Percentiles rank a stretch among this genome's conserved stretches.
phyloP scores from a whole-genome alignment of 2,797 vertebrate species.

The Jordanella pulchra region DNA sequence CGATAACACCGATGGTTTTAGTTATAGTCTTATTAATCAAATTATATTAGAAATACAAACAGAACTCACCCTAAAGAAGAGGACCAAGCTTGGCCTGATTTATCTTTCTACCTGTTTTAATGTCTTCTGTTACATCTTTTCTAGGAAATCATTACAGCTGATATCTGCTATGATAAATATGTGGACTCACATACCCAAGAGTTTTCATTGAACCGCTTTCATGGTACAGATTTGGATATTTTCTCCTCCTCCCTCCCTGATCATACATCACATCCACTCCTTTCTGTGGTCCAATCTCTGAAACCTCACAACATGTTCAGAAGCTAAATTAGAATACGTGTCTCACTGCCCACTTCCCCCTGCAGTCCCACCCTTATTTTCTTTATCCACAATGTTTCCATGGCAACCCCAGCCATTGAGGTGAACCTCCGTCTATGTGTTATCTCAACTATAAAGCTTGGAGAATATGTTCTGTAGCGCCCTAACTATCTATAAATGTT shows the following conservation, averaged over 20 bases:
- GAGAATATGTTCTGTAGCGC: slow-evolving; percentile 46
- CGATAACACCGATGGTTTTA: not conserved
- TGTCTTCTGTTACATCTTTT: slow-evolving; percentile 5
- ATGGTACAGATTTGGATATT: slow-evolving; percentile 5
- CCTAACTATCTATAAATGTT: slow-evolving; percentile 55
- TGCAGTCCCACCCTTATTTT: slow-evolving; percentile 62
- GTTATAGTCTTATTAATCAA: not conserved
- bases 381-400: slow-evolving; percentile 76
- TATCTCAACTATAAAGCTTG: slow-evolving; percentile 45
- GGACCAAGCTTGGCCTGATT: not conserved
- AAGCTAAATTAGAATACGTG: slow-evolving; percentile 65
- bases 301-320: slow-evolving; percentile 49
- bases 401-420: slow-evolving; percentile 76
- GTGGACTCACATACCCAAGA: slow-evolving; percentile 1
- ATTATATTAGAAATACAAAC: not conserved
- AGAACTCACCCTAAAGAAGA: not conserved
- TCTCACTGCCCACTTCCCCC: slow-evolving; percentile 62
- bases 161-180: not conserved
- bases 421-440: slow-evolving; percentile 64
- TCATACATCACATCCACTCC: slow-evolving; percentile 48
- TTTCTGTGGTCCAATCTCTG: slow-evolving; percentile 44
- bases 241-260: slow-evolving; percentile 34
- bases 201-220: not conserved
- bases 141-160: slow-evolving; percentile 8
- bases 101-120: not conserved